Evolutionary conservation across 2,888 invertebrate genomes (phyloP), one percentile per base, ranked within the genome.

Genomic region (Argyresthia goedartella): DNA sequence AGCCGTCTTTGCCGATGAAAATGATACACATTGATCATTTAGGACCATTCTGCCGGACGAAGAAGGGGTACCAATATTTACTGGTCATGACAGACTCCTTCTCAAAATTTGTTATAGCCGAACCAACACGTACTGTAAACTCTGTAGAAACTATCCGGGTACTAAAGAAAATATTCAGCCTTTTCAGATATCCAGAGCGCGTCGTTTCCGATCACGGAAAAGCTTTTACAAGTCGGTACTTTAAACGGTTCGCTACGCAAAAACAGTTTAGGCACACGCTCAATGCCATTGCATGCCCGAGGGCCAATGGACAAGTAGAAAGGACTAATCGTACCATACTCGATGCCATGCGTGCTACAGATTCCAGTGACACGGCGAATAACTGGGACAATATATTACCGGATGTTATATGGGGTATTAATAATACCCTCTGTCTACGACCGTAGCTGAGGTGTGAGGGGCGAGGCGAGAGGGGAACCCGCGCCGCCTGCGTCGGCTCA

Each of bases 21-120:
- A 65, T 59, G 4, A 10, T 64, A 4, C 63, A 67, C 54, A 50
- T 65, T 6, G 66, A 65, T 45, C 64, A 67, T 53, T 36, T 63
- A 10, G 59, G 64, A 0, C 61, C 61, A 36, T 65, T 63, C 46
- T 39, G 39, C 39, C n/a, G n/a, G n/a, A n/a, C n/a, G n/a, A n/a
- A n/a, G n/a, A n/a, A n/a, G n/a, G n/a, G n/a, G n/a, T n/a, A n/a
- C n/a, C n/a, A n/a, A n/a, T n/a, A n/a, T 3, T 6, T 39, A 39
- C 39, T 39, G n/a, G 39, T 39, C n/a, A 39, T 39, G 10, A 39
- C 39, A 1, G 39, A 39, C 39, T 39, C 39, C 9, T 39, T 39
- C 39, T 11, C 10, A 9, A 39, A 39, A 39, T 39, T 39, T 39
- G 39, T 39, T n/a, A 39, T 39, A 11, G 39, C 39, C n/a, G 39